phyloP scores from a whole-genome alignment of 1,140 invertebrate genomes.

The Bicyclus anynana region DNA sequence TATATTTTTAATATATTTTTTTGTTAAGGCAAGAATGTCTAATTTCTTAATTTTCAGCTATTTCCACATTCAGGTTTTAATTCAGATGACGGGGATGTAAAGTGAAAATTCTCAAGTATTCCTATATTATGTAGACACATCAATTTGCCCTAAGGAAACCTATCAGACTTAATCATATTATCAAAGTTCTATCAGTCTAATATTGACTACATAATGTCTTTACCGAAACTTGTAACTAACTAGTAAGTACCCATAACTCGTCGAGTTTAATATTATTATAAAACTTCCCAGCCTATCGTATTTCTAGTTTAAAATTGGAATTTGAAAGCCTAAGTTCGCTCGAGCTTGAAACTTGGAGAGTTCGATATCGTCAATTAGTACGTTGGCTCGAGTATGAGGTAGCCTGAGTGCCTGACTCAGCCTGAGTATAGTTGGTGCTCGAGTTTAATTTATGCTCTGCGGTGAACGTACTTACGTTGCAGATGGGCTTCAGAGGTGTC shows the following conservation, averaged over 20 bases:
- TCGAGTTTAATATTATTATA: constrained; percentile 30
- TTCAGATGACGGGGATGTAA: too few species aligned
- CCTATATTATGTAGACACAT: too few species aligned
- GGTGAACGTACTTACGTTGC: too few species aligned
- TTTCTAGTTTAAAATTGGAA: constrained; percentile 59
- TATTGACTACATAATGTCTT: neutral
- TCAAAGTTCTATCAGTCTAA: neutral
- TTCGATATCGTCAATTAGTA: constrained; percentile 29
- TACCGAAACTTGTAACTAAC: neutral
- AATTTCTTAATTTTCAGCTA: too few species aligned
- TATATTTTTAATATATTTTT: too few species aligned
- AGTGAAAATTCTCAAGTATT: too few species aligned
- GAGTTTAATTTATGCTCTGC: constrained; percentile 17
- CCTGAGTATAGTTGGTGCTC: constrained; percentile 29
- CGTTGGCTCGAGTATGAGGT: constrained; percentile 26
- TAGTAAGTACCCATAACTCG: constrained; percentile 21
- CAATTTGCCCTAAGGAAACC: neutral
- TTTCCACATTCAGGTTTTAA: too few species aligned
- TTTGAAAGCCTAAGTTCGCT: constrained; percentile 39
- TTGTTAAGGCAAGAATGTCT: too few species aligned
- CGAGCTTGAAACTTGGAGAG: constrained; percentile 28
- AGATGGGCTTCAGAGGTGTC: too few species aligned
- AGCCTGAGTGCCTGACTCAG: constrained; percentile 26
- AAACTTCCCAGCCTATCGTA: constrained; percentile 47
- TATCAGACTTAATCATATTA: neutral